Base-by-base conservation (phyloP, 2,113 vertebrate species). In the Lophius piscatorius region DNA sequence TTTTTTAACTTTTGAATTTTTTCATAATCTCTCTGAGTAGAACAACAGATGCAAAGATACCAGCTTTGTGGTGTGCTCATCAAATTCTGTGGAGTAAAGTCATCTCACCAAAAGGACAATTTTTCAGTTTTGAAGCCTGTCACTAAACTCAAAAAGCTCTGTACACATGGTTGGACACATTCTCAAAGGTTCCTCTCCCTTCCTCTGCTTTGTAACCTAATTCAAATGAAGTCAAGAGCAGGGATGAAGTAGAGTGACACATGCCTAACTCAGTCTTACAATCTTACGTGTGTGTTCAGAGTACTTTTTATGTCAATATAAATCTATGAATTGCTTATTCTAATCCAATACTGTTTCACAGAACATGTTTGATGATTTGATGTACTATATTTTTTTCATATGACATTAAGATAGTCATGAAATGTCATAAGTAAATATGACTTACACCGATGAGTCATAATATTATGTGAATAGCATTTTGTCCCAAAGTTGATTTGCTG, bases 61-160 rank as follows among this genome's bases (percentile, higher is more conserved):
- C 24, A 56, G 55, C 22, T 54, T 44, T 39, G 28, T 4, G 0
- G 22, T 20, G 34, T 52, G 56, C 35, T 56, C 40, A 41, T 52
- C 29, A 16, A 69, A 51, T 38, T 31, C 23, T 12, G 33, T 6
- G 16, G 50, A 69, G 54, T 36, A 74, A 69, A 72, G 51, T 51
- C 47, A 70, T 77, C 58, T 51, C 0, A 6, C 12, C 18, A 8
- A 18, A 39, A 62, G 60, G 45, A 52, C 29, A 41, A 63, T 69
- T 28, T 13, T 51, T 51, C 18, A 50, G 3, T 58, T 61, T 65
- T 73, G 51, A 65, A 74, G 64, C 23, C 21, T 2, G 13, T 56
- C 41, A 48, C 70, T 79, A 52, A 63, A 58, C 55, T 68, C 20
- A 24, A 23, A 46, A 52, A 59, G 56, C 67, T 78, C 41, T 68